These are phyloP conservation scores for Hemiscyllium ocellatum DNA, from an alignment of 2,113 vertebrate genomes.

Conservation along the genomic window DNA sequence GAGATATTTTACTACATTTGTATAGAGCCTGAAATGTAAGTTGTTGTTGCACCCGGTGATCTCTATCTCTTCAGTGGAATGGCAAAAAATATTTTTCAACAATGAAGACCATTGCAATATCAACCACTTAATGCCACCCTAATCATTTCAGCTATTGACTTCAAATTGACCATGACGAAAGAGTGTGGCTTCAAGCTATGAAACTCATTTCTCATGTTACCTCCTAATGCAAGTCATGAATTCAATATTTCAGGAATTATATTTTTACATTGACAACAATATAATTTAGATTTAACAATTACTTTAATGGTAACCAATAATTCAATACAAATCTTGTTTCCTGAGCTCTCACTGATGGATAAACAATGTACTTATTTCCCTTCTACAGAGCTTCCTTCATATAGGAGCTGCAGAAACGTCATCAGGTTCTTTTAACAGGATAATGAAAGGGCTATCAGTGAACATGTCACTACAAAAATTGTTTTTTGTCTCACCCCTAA, in stretches of 20 bases:
- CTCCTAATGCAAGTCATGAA: background rate
- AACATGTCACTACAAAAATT: background rate
- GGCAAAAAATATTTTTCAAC: background rate
- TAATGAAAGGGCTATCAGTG: background rate
- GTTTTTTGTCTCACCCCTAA: background rate
- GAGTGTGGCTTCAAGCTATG: background rate
- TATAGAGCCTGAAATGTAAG: background rate
- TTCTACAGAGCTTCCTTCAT: background rate
- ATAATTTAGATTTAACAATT: too few relatives aligned
- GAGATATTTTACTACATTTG: background rate
- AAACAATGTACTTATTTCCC: background rate
- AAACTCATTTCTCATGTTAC: background rate
- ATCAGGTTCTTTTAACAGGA: background rate
- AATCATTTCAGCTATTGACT: background rate
- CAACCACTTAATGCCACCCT: background rate
- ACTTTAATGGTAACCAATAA: background rate
- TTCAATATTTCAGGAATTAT: background rate
- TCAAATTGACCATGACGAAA: background rate
- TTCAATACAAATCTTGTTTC: background rate
- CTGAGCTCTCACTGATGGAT: background rate
- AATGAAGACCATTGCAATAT: background rate
- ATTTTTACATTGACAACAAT: too few relatives aligned
- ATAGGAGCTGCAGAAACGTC: background rate
- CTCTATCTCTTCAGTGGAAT: background rate
- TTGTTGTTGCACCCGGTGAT: background rate